Conservation (phyloP, 30 jellyfish, hydroid and myxozoan species). For the Clytia hemisphaerica region DNA sequence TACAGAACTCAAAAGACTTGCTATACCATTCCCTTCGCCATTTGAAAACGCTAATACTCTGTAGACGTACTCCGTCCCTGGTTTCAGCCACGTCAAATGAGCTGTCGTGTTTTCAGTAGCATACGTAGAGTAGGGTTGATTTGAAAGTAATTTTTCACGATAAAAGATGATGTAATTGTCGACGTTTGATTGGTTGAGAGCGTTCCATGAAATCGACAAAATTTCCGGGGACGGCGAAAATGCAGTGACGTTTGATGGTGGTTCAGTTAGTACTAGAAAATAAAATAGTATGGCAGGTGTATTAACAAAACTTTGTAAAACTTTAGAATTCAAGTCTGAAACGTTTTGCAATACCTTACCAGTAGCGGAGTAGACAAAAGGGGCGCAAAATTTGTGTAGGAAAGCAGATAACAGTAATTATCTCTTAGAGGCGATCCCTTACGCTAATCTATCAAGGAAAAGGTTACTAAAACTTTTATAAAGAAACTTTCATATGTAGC, state of each 20-base stretch:
- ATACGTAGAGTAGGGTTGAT: background rate
- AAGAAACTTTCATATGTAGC: too few relatives aligned
- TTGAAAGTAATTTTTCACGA: slow-evolving; percentile 6
- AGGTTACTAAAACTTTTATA: too few relatives aligned
- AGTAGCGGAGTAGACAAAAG: too few relatives aligned
- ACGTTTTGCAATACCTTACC: too few relatives aligned
- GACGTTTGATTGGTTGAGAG: slow-evolving; percentile 27
- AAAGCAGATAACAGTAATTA: too few relatives aligned
- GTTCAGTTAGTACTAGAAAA: background rate
- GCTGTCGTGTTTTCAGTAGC: slow-evolving; percentile 24
- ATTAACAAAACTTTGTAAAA: too few relatives aligned
- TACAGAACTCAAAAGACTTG: slow-evolving; percentile 17
- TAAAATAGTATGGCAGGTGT: too few relatives aligned
- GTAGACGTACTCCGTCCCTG: slow-evolving; percentile 37
- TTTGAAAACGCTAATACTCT: slow-evolving; percentile 65
- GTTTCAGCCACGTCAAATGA: slow-evolving; percentile 18
- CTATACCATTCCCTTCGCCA: slow-evolving; percentile 58
- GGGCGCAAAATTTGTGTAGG: too few relatives aligned
- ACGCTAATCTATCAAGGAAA: too few relatives aligned
- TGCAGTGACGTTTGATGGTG: slow-evolving; percentile 24
- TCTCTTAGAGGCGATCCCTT: too few relatives aligned
- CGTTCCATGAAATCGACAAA: slow-evolving; percentile 49
- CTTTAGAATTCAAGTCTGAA: too few relatives aligned
- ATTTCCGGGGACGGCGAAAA: slow-evolving; percentile 6
- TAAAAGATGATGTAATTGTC: slow-evolving; percentile 49